A percentile compares a stretch with the other conserved stretches of the same genome.
Conservation (phyloP, 2,113 vertebrate species). For the Etia nguti region DNA sequence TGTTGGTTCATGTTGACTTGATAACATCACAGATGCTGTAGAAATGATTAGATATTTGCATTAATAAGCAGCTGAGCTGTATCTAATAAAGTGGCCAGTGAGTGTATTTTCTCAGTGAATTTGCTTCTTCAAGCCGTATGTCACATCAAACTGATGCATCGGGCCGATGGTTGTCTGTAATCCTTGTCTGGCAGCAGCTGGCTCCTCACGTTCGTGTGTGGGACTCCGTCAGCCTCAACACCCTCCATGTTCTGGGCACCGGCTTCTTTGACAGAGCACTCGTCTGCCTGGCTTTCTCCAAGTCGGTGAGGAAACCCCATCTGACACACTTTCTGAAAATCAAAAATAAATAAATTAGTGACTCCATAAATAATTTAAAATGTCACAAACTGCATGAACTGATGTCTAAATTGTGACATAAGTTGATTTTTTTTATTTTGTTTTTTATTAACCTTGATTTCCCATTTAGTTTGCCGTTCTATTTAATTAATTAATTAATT, state of each 20-base stretch:
- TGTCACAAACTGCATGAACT: background rate
- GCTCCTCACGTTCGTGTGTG: conserved; percentile 95
- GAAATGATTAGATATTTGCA: background rate
- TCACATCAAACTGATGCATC: background rate
- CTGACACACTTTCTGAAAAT: background rate
- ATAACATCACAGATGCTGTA: background rate
- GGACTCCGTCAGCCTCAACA: conserved; percentile 96
- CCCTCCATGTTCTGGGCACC: conserved; percentile 88
- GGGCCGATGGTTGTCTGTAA: background rate
- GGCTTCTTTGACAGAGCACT: conserved; percentile 93
- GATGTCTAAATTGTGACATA: background rate
- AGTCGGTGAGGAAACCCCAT: conserved; percentile 81
- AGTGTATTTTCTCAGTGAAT: background rate
- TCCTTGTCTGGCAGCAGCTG: conserved; percentile 77
- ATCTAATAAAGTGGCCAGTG: background rate
- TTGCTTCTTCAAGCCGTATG: background rate
- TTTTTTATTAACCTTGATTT: background rate
- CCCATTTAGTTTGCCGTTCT: background rate
- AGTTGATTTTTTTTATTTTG: background rate
- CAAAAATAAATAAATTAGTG: background rate
- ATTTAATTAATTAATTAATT: background rate
- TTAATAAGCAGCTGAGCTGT: background rate
- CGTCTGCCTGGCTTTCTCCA: conserved; percentile 95
- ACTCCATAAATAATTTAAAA: background rate
- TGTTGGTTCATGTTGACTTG: background rate